Evolutionary conservation across 2,797 vertebrate species (phyloP).

Genomic region (Erithacus rubecula): DNA sequence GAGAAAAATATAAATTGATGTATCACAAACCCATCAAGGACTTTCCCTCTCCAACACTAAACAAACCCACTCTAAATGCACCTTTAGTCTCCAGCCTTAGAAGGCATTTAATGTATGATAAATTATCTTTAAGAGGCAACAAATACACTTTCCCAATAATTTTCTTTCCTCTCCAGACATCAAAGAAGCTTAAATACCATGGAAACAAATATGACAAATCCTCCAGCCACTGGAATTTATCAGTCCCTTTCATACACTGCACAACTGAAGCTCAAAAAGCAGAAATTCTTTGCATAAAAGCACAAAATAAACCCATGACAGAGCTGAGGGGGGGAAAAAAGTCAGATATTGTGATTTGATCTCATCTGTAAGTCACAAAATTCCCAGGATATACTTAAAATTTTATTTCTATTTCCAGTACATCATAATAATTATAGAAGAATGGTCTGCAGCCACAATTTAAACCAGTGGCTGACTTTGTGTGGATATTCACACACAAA

Average conservation of each 20-base stretch:
- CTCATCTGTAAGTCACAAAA: neutral
- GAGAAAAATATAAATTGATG: neutral
- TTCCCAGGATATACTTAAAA: neutral
- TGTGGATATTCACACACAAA: neutral
- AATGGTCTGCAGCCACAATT: neutral
- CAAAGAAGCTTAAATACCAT: neutral
- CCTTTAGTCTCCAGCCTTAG: neutral
- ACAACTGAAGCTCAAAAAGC: neutral
- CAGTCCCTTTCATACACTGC: neutral
- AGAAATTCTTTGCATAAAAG: neutral
- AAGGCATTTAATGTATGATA: neutral
- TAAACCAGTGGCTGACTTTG: neutral
- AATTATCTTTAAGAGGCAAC: neutral
- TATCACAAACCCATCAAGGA: neutral
- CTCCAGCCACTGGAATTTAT: neutral
- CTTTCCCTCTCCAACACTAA: neutral
- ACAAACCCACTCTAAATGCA: neutral
- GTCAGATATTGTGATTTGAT: neutral
- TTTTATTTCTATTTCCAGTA: neutral
- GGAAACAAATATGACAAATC: neutral
- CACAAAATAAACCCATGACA: neutral
- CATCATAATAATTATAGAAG: neutral
- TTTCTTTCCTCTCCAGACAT: neutral
- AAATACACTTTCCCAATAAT: neutral
- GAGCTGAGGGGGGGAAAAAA: neutral